Base-by-base conservation (phyloP, 2,888 invertebrate species). In the Tetheella fluctuosa region DNA sequence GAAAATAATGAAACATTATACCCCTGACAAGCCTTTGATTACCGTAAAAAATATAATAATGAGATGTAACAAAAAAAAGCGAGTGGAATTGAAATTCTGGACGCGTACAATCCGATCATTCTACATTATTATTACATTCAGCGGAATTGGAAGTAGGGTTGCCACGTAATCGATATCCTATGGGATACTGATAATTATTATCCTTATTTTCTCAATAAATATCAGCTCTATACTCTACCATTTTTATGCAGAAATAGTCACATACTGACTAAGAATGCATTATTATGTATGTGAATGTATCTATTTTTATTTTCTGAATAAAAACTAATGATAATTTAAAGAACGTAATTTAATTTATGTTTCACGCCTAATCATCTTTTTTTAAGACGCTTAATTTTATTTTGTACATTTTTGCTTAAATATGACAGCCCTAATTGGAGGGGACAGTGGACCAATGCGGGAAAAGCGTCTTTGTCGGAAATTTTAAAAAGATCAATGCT, bases 401-500 rank as follows among this genome's bases (percentile, higher is more conserved):
- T 37, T 15, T 8, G 12, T 34, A 0, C 0, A 1, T 13, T 39
- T 10, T 39, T 39, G 10, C 6, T 48, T 7, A 20, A 10, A 8
- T 15, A n/a, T 20, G 48, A 13, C 55, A 55, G 5, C 34, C 55
- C 55, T 55, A 34, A 55, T 55, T 23, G 34, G 83, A 81, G 78
- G 81, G 85, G 83, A 83, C 84, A 81, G 74, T 74, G 73, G 64
- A 64, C 55, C 60, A 64, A 54, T 59, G 60, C 59, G 54, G 60
- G 62, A 71, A 70, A 74, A 54, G 61, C 63, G 61, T 62, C 62
- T 65, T 60, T 74, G 75, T 75, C 70, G 62, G 73, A 81, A 83
- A 81, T 85, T 89, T 87, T 84, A 83, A 85, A 90, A 87, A 89
- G 90, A 91, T 91, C 92, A 89, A 89, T 90, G 85, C 89, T 86